Base-by-base conservation (phyloP, 2,797 vertebrate species). In the Myripristis murdjan region DNA sequence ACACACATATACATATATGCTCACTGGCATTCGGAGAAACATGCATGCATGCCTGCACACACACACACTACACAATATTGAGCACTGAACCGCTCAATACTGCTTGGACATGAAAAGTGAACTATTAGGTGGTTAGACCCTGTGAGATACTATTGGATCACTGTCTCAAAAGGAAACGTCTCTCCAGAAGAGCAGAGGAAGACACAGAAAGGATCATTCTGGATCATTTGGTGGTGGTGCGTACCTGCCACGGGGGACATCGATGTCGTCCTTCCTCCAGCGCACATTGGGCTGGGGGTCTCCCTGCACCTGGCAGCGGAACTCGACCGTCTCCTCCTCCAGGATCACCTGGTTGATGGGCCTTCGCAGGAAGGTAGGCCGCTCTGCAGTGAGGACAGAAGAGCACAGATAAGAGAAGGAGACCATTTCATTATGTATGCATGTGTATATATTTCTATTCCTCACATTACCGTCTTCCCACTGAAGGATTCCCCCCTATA, bases 311-410 rank as follows among this genome's bases (percentile, higher is more conserved):
- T 99, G 97, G 91, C 98, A 99, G 47, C 97, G 96, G 78, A 99
- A 99, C 91, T 99, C 98, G 81, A 98, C 96, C 0, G 87, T 89
- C 84, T 99, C 98, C 64, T 99, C 97, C 82, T 99, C 98, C 88
- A 99, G 91, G 64, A 99, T 95, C 91, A 99, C 97, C 91, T 99
- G 98, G 95, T 99, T 99, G 85, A 99, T 99, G 33, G 98, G 98
- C 82, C 97, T 93, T 73, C 96, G 95, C 83, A 97, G 94, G 92
- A 99, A 99, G 9, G 96, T 96, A 55, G 98, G 98, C 61, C 98
- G 95, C 88, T 99, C 98, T 99, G 90, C 82, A 58, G 55, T n/a
- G n/a, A n/a, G n/a, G n/a, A n/a, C n/a, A n/a, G n/a, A n/a, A n/a
- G n/a, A n/a, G n/a, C n/a, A n/a, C n/a, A n/a, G 39, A 64, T 0